A percentile compares a stretch with the other conserved stretches of the same genome.
phyloP scores from a whole-genome alignment of 2,113 vertebrate genomes.

The Elaphurus davidianus region DNA sequence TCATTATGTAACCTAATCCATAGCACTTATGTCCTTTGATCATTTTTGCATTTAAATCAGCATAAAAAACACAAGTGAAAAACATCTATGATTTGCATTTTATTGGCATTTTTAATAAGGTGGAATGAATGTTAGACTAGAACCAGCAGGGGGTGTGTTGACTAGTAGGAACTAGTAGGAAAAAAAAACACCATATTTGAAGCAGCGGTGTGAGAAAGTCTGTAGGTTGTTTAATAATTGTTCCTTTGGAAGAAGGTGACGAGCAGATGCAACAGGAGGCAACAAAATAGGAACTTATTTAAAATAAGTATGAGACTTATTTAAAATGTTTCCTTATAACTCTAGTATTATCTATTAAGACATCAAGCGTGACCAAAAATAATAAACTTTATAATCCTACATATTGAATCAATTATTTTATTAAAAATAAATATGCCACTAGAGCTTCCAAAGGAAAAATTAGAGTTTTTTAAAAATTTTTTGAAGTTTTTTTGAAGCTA shows the following conservation, averaged over 20 bases:
- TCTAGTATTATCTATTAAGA: constrained; percentile 51
- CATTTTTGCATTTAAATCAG: constrained; percentile 59
- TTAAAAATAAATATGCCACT: background rate
- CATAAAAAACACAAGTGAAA: constrained; percentile 55
- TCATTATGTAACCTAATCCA: constrained; percentile 36
- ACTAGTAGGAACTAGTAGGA: constrained; percentile 27
- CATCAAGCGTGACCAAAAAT: background rate
- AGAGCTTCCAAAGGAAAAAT: background rate
- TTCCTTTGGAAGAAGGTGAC: background rate
- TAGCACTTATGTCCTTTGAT: constrained; percentile 52
- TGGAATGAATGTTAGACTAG: constrained; percentile 66
- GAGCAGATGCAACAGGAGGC: constrained; percentile 6
- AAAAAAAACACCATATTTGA: constrained; percentile 32
- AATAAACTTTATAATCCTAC: background rate
- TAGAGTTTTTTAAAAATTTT: background rate
- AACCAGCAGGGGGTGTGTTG: constrained; percentile 75
- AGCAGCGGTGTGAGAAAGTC: constrained; percentile 62
- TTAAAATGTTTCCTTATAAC: background rate
- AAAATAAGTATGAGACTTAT: constrained; percentile 51
- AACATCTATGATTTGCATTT: constrained; percentile 64
- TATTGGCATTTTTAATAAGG: constrained; percentile 71
- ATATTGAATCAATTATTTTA: background rate
- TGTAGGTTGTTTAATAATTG: constrained; percentile 57
- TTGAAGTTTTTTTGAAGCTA: too few species aligned
- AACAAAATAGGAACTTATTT: constrained; percentile 23